Base-by-base conservation (phyloP, 2,797 vertebrate species). In the Schizopygopsis malacanthus region DNA sequence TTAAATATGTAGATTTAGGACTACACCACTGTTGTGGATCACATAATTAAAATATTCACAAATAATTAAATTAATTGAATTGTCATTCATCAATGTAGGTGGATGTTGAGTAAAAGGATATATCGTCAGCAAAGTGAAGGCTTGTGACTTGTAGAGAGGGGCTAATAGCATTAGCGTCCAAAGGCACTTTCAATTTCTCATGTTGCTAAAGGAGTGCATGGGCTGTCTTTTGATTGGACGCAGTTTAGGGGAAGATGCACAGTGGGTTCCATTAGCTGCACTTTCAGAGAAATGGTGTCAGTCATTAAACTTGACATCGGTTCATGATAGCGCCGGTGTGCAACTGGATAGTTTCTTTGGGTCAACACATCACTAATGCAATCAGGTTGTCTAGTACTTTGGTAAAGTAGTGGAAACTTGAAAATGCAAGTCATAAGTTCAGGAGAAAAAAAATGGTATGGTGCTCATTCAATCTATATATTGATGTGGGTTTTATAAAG, bases 121-220 rank as follows among this genome's bases (percentile, higher is more conserved):
- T 65, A 61, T 73, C 37, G 4, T 75, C 45, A 52, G 84, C 77
- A 50, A 65, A 85, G 65, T 47, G 20, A 85, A 81, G 56, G 56
- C 84, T 52, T 65, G 52, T 85, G 78, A 85, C 79, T 80, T 85
- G 61, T 37, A 78, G 77, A 72, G 70, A 41, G 28, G 15, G 16
- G 70, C 41, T 85, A 80, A 80, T 80, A 80, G 69, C 69, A 85
- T 79, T 80, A 80, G 20, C 9, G 16, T 63, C 33, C 77, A 85
- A 85, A 85, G 84, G 77, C 84, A 85, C 84, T 85, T 80, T 73
- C 67, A 72, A 80, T 85, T 85, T 85, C 84, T 85, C 54, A 59
- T 80, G 69, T 81, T 72, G 69, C 77, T 67, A 65, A 77, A 77
- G 4, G 18, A 75, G 71, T 39, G 54, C 56, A 45, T 18, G 25